phyloP scores from a whole-genome alignment of 2,113 vertebrate species.

The Pavo muticus region DNA sequence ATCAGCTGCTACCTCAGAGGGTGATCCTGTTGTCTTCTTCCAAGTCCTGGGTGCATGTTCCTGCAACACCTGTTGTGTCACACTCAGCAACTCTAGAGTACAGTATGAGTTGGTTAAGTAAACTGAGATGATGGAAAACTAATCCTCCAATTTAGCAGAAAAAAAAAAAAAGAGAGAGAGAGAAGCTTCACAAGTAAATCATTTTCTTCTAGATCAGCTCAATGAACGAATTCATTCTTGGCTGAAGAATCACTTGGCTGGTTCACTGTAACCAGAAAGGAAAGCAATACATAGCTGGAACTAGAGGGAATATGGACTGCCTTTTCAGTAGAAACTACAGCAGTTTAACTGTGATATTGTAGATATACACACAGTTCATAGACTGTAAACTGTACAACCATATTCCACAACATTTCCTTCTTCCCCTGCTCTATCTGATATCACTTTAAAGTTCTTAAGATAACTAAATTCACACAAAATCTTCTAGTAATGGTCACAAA shows the following conservation, averaged over 20 bases:
- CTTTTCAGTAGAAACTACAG: not conserved
- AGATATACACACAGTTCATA: not conserved
- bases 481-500: conserved; percentile 24
- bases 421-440: conserved; percentile 15
- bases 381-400: not conserved
- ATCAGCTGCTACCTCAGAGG: not conserved
- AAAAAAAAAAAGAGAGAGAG: not conserved
- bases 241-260: not conserved
- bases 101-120: not conserved
- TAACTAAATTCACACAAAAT: conserved; percentile 9
- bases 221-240: conserved; percentile 21
- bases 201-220: conserved; percentile 5
- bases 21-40: not conserved
- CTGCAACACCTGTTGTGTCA: not conserved
- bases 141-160: not conserved
- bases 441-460: conserved; percentile 4
- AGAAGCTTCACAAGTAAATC: not conserved
- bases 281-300: not conserved
- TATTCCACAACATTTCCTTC: conserved; percentile 10
- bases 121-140: conserved; percentile 19
- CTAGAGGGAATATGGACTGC: not conserved
- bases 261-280: conserved; percentile 3
- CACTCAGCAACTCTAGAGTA: not conserved
- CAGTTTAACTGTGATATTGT: not conserved
- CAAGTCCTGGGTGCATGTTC: not conserved